Evolutionary conservation across 1,140 invertebrate species (phyloP).

Genomic region (Lepidotrigona ventralis): DNA sequence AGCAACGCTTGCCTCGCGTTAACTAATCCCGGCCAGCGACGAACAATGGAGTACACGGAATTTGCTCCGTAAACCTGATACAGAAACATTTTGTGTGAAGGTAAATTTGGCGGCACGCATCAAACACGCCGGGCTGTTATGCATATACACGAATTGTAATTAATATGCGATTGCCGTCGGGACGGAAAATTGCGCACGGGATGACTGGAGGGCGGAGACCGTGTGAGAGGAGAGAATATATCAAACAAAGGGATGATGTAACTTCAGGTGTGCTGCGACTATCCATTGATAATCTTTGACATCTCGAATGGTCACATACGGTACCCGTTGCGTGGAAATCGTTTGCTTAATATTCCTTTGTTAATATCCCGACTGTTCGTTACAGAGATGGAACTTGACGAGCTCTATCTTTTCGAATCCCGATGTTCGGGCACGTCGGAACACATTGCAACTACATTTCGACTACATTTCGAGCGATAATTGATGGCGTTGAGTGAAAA

Average conservation of each 20-base stretch:
- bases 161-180: conserved; percentile 49
- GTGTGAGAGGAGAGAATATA: conserved; percentile 15
- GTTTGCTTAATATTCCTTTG: background rate
- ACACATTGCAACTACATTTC: background rate
- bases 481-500: background rate
- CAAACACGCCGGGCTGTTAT: conserved; percentile 48
- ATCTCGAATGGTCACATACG: conserved; percentile 4
- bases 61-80: conserved; percentile 56
- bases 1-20: conserved; percentile 39
- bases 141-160: conserved; percentile 59
- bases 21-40: conserved; percentile 47
- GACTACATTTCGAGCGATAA: background rate
- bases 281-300: conserved; percentile 28
- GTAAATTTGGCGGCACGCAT: conserved; percentile 56
- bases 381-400: no score
- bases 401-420: no score
- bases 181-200: conserved; percentile 18
- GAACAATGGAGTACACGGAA: conserved; percentile 47
- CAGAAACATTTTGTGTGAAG: conserved; percentile 58
- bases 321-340: background rate
- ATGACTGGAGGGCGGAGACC: background rate
- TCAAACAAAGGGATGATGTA: conserved; percentile 45
- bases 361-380: no score
- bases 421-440: background rate
- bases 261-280: conserved; percentile 34